Evolutionary conservation across 1,140 invertebrate genomes (phyloP).

Genomic region (Notospermus geniculatus): DNA sequence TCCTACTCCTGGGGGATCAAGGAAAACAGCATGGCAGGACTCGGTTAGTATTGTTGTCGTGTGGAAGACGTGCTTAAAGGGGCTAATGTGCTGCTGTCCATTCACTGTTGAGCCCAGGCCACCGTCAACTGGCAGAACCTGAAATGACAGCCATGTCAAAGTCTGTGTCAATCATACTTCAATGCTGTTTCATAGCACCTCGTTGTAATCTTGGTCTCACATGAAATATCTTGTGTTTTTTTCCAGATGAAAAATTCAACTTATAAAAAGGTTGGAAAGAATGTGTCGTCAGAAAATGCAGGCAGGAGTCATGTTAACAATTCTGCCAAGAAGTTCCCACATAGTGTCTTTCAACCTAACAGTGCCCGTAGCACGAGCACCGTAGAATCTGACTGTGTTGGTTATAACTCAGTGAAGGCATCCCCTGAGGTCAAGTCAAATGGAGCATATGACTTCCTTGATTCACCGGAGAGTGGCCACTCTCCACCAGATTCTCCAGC

Average conservation of each 20-base stretch:
- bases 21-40: neutral
- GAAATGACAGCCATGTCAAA: too few species aligned
- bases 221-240: too few species aligned
- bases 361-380: slow-evolving; percentile 38
- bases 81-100: too few species aligned
- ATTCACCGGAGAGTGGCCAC: neutral
- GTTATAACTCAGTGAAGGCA: neutral
- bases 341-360: slow-evolving; percentile 44
- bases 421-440: neutral
- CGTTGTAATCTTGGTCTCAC: too few species aligned
- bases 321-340: slow-evolving; percentile 15
- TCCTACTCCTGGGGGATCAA: neutral
- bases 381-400: slow-evolving; percentile 27
- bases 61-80: neutral
- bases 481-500: slow-evolving; percentile 16
- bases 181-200: too few species aligned
- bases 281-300: neutral
- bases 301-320: neutral
- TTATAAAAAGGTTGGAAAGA: neutral
- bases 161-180: too few species aligned
- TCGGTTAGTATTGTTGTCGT: slow-evolving; percentile 6
- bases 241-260: neutral
- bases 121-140: too few species aligned
- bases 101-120: too few species aligned
- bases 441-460: neutral